Evolutionary conservation across 2,113 vertebrate genomes (phyloP).

Genomic region (Mesoclemmys tuberculata): DNA sequence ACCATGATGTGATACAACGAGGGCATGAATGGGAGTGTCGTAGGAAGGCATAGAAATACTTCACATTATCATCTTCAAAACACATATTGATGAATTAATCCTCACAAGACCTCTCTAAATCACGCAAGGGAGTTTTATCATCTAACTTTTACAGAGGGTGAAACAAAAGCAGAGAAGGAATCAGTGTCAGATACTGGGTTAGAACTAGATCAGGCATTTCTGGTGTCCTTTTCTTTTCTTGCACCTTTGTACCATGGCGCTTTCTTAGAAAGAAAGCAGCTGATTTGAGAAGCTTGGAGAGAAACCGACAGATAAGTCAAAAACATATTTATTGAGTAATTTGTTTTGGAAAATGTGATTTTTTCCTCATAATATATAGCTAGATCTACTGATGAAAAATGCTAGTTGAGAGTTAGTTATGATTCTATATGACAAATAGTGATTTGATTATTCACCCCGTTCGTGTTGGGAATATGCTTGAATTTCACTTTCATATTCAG

Average conservation of each 20-base stretch:
- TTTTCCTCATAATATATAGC: neutral
- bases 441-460: neutral
- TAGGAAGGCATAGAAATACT: neutral
- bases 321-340: neutral
- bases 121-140: neutral
- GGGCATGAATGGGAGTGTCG: neutral
- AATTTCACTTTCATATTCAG: neutral
- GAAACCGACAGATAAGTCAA: neutral
- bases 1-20: neutral
- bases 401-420: neutral
- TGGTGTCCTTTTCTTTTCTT: neutral
- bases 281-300: neutral
- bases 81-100: neutral
- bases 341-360: neutral
- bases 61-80: neutral
- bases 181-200: neutral
- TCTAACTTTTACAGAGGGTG: neutral
- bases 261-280: neutral
- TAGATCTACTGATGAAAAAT: neutral
- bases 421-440: neutral
- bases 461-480: neutral
- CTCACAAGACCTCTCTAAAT: neutral
- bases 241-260: neutral
- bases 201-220: neutral
- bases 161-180: neutral